Evolutionary conservation across 2,888 invertebrate genomes (phyloP).

Genomic region (Tenodera sinensis): DNA sequence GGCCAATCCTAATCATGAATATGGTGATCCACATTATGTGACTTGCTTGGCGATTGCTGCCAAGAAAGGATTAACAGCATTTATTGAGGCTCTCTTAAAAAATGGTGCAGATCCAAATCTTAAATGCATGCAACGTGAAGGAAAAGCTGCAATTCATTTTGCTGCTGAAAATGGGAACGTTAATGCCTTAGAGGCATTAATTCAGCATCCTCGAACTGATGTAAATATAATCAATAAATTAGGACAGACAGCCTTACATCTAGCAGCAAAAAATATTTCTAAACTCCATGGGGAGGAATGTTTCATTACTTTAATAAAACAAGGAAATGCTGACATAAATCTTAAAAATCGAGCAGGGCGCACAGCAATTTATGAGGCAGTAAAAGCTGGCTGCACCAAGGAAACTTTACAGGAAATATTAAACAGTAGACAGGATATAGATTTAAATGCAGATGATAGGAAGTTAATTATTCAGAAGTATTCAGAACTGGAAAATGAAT

Average conservation of each 20-base stretch:
- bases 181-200: neutral
- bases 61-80: neutral
- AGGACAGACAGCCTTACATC: neutral
- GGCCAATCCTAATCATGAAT: neutral
- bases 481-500: neutral
- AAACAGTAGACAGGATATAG: neutral
- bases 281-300: neutral
- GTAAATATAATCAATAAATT: neutral
- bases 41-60: conserved; percentile 4
- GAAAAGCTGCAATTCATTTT: conserved; percentile 1
- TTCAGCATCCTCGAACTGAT: neutral
- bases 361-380: neutral
- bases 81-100: neutral
- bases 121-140: neutral
- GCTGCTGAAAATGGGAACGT: neutral
- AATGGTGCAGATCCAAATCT: conserved; percentile 6
- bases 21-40: conserved; percentile 10
- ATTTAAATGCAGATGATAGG: neutral
- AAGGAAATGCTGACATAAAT: neutral
- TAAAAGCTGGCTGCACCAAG: neutral
- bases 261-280: neutral
- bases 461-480: neutral
- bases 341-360: neutral
- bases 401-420: neutral
- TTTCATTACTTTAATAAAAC: neutral